A percentile compares a stretch with the other conserved stretches of the same genome.
These are phyloP conservation scores for Leptarthrus brevirostris DNA, from an alignment of 2,888 invertebrate species.

Conservation along the genomic window DNA sequence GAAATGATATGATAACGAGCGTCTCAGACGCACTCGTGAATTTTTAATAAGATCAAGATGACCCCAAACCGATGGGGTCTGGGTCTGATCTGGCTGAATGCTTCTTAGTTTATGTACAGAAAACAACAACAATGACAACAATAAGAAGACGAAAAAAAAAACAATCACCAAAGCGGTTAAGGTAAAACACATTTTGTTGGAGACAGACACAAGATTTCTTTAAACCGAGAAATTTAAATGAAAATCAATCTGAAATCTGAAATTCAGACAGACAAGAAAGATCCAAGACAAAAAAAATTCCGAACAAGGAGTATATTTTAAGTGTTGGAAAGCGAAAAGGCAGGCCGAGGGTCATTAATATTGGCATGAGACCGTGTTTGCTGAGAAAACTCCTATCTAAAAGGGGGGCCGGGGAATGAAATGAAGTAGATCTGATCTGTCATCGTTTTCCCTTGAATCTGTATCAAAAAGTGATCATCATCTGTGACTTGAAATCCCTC, in stretches of 20 bases:
- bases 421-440: not conserved
- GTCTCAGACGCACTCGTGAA: slow-evolving; percentile 27
- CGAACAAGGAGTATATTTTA: slow-evolving; percentile 8
- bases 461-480: slow-evolving; percentile 7
- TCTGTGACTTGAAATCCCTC: not conserved
- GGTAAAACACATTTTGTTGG: slow-evolving; percentile 7
- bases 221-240: slow-evolving; percentile 36
- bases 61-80: slow-evolving; percentile 25
- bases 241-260: slow-evolving; percentile 41
- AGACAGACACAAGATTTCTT: slow-evolving; percentile 19
- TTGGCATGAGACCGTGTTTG: not conserved
- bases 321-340: slow-evolving; percentile 18
- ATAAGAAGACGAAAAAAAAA: slow-evolving; percentile 6
- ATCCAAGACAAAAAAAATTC: slow-evolving; percentile 2
- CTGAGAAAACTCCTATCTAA: not conserved
- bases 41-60: slow-evolving; percentile 45
- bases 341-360: slow-evolving; percentile 10
- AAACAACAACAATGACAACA: not conserved
- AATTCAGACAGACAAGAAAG: slow-evolving; percentile 23
- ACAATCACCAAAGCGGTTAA: not conserved
- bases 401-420: not conserved
- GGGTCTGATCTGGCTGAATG: slow-evolving; percentile 2
- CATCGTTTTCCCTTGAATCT: not conserved
- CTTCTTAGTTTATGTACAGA: not conserved
- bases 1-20: slow-evolving; percentile 25